Evolutionary conservation across 2,113 vertebrate species (phyloP).

Genomic region (Silurus glanis): DNA sequence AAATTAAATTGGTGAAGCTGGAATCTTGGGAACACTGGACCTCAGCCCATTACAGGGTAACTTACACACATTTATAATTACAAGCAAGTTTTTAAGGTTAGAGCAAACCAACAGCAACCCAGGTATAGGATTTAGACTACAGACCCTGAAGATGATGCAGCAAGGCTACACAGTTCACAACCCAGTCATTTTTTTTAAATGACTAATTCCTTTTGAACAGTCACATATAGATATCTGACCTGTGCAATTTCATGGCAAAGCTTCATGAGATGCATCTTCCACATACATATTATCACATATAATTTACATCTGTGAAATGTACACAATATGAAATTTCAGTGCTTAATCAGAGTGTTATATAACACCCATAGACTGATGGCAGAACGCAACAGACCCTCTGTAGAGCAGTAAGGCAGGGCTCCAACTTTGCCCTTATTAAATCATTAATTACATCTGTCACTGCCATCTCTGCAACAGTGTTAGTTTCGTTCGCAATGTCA

Average conservation of each 20-base stretch:
- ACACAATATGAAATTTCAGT: background rate
- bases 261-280: background rate
- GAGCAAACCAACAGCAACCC: background rate
- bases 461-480: constrained; percentile 22
- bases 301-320: background rate
- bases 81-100: too few species aligned
- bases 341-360: background rate
- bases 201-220: background rate
- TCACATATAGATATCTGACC: background rate
- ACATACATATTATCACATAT: background rate
- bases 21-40: background rate
- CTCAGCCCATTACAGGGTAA: background rate
- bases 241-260: background rate
- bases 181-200: background rate
- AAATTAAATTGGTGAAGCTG: too few species aligned
- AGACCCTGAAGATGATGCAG: background rate
- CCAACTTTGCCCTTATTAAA: constrained; percentile 28
- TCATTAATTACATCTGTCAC: constrained; percentile 46
- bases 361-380: background rate
- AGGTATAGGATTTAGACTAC: background rate
- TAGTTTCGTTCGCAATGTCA: constrained; percentile 2
- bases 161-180: background rate
- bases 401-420: constrained; percentile 22
- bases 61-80: background rate
- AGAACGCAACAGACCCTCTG: constrained; percentile 11